phyloP scores from a whole-genome alignment of 2,113 vertebrate genomes.

The human (Homo sapiens) region DNA sequence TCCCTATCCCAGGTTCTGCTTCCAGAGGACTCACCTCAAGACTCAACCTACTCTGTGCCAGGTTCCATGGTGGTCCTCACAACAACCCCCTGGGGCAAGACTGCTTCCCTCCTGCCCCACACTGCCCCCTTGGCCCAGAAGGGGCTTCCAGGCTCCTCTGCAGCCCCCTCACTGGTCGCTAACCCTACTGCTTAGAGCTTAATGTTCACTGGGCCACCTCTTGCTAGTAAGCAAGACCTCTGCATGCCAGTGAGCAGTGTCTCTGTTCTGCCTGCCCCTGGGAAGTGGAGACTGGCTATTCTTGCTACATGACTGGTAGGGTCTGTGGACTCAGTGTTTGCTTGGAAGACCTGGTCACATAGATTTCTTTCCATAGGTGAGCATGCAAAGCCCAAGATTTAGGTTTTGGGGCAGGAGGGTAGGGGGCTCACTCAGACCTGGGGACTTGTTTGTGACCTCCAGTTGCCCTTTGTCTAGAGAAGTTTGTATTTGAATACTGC shows the following conservation, averaged over 20 bases:
- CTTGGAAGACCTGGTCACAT: neutral
- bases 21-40: neutral
- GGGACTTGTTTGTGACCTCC: neutral
- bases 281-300: neutral
- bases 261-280: neutral
- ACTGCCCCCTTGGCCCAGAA: neutral
- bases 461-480: neutral
- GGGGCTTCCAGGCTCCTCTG: neutral
- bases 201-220: neutral
- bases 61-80: neutral
- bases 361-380: neutral
- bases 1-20: neutral
- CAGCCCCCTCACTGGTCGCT: neutral
- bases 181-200: neutral
- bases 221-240: neutral
- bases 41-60: neutral
- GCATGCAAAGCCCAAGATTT: neutral
- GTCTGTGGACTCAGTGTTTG: neutral
- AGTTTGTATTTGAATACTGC: neutral
- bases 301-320: neutral
- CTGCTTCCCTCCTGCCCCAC: neutral
- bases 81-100: neutral
- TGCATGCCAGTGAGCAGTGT: neutral
- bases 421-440: neutral
- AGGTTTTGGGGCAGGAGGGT: neutral